A percentile compares a stretch with the other conserved stretches of the same genome.
Conservation (phyloP, 2,797 vertebrate species). For the Phalloptychus januarius region DNA sequence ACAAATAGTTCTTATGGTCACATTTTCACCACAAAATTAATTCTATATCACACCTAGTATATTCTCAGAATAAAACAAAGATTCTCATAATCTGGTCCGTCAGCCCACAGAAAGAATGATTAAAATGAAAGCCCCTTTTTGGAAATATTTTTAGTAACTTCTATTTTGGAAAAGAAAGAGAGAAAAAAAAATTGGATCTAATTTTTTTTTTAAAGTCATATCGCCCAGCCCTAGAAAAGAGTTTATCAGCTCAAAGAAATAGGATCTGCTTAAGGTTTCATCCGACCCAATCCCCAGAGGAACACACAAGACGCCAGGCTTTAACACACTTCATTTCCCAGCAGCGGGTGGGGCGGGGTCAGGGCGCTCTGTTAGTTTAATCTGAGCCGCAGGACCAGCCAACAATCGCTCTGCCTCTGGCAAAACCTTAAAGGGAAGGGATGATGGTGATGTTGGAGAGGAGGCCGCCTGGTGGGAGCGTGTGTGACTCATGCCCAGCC, state of each 20-base stretch:
- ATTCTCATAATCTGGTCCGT: too few species aligned
- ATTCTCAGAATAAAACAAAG: too few species aligned
- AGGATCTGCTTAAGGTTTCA: slow-evolving; percentile 66
- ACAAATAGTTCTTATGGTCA: too few species aligned
- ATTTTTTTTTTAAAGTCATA: too few species aligned
- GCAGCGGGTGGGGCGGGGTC: slow-evolving; percentile 61
- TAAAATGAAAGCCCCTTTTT: too few species aligned
- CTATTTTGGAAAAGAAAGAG: too few species aligned
- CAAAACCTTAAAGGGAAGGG: slow-evolving; percentile 53
- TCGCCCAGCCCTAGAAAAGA: background rate
- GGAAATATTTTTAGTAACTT: too few species aligned
- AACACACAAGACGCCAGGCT: slow-evolving; percentile 68
- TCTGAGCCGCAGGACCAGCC: slow-evolving; percentile 71
- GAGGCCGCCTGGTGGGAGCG: slow-evolving; percentile 25
- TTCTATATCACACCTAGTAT: too few species aligned
- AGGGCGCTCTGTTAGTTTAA: slow-evolving; percentile 75
- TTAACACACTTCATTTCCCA: slow-evolving; percentile 78
- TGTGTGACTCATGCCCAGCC: slow-evolving; percentile 31
- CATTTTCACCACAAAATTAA: too few species aligned
- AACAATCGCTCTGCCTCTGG: slow-evolving; percentile 73
- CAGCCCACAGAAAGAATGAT: too few species aligned
- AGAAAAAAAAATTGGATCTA: too few species aligned
- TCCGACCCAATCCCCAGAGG: slow-evolving; percentile 52
- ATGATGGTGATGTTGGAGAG: slow-evolving; percentile 35
- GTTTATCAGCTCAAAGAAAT: slow-evolving; percentile 65